phyloP scores from a whole-genome alignment of 2,888 invertebrate species.

The Helicoverpa assulta region DNA sequence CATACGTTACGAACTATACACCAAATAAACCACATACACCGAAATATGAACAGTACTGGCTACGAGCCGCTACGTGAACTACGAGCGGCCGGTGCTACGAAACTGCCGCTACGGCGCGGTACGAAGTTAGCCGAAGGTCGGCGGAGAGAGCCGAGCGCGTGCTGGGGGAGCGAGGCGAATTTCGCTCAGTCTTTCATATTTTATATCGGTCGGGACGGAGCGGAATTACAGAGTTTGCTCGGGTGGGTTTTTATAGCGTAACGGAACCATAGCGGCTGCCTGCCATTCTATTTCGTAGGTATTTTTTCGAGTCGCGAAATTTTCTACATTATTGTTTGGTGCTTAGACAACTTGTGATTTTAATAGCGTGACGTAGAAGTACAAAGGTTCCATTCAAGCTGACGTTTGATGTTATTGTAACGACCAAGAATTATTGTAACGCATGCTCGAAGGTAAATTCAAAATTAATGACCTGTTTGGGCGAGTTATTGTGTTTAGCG shows the following conservation, averaged over 20 bases:
- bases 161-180: slow-evolving; percentile 79
- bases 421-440: slow-evolving; percentile 40
- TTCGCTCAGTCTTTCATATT: slow-evolving; percentile 89
- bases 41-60: slow-evolving; percentile 67
- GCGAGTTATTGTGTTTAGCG: slow-evolving; percentile 25
- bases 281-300: slow-evolving; percentile 81
- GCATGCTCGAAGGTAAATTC: slow-evolving; percentile 37
- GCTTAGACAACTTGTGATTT: slow-evolving; percentile 81
- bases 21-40: slow-evolving; percentile 81
- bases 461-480: slow-evolving; percentile 55
- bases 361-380: slow-evolving; percentile 77
- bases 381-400: slow-evolving; percentile 66
- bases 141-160: slow-evolving; percentile 76
- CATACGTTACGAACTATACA: slow-evolving; percentile 65
- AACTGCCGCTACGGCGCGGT: slow-evolving; percentile 87
- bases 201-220: slow-evolving; percentile 86
- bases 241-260: slow-evolving; percentile 86
- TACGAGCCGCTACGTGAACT: slow-evolving; percentile 74
- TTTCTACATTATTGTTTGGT: slow-evolving; percentile 86
- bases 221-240: slow-evolving; percentile 88
- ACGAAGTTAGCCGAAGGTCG: slow-evolving; percentile 74
- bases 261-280: slow-evolving; percentile 79
- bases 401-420: slow-evolving; percentile 65
- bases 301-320: slow-evolving; percentile 80
- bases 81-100: slow-evolving; percentile 72